Conservation (phyloP, 1,140 invertebrate genomes). For the Lepeophtheirus salmonis region DNA sequence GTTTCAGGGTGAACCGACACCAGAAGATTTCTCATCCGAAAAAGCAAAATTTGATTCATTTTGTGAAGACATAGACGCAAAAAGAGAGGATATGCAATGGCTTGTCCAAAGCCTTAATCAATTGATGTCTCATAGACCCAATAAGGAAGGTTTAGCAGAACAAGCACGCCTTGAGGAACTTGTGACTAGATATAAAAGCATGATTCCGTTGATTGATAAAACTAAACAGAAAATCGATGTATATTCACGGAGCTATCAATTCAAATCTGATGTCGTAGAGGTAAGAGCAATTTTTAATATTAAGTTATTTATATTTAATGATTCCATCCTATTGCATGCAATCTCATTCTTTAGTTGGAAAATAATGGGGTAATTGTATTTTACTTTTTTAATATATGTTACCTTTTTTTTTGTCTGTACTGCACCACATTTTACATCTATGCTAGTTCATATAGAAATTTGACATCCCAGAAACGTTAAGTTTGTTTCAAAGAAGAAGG, state of each 20-base stretch:
- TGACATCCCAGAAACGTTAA: too few relatives aligned
- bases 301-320: not conserved
- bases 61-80: slow-evolving; percentile 66
- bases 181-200: slow-evolving; percentile 63
- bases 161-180: slow-evolving; percentile 60
- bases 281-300: slow-evolving; percentile 30
- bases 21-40: slow-evolving; percentile 71
- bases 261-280: slow-evolving; percentile 63
- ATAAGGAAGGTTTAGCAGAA: slow-evolving; percentile 48
- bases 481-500: too few relatives aligned
- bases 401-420: too few relatives aligned
- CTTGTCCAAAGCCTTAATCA: slow-evolving; percentile 70
- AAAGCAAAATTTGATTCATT: slow-evolving; percentile 52
- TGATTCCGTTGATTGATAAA: slow-evolving; percentile 76
- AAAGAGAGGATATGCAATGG: slow-evolving; percentile 83
- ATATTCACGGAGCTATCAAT: slow-evolving; percentile 75
- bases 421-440: too few relatives aligned
- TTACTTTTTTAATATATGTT: too few relatives aligned
- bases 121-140: slow-evolving; percentile 55
- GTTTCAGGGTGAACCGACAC: slow-evolving; percentile 55
- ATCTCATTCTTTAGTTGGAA: not conserved
- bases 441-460: too few relatives aligned
- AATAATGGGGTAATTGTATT: not conserved
- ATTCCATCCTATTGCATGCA: not conserved
- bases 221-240: slow-evolving; percentile 78